A percentile compares a stretch with the other conserved stretches of the same genome.
phyloP scores from a whole-genome alignment of 2,888 invertebrate species.

The Drosophila mercatorum region DNA sequence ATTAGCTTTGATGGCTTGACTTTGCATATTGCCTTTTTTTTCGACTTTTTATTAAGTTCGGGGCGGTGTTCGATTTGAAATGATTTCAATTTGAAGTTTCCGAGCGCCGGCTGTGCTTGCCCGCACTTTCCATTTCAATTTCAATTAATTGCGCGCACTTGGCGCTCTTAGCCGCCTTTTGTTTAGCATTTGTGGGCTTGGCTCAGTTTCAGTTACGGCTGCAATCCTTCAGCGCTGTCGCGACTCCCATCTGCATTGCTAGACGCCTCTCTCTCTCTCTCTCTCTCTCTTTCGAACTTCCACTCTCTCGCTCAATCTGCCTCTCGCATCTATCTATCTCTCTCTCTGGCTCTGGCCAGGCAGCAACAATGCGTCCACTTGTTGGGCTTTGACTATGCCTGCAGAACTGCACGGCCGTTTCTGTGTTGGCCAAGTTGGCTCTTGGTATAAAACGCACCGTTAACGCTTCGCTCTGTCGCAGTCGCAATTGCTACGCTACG shows the following conservation, averaged over 20 bases:
- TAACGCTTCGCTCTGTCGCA: conserved; percentile 64
- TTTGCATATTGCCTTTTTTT: conserved; percentile 31
- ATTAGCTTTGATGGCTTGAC: conserved; percentile 61
- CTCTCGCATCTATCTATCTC: background rate
- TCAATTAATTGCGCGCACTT: conserved; percentile 74
- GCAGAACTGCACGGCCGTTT: conserved; percentile 55
- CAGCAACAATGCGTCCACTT: conserved; percentile 57
- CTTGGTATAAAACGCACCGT: conserved; percentile 66
- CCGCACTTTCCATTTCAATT: conserved; percentile 71
- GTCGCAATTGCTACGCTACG: conserved; percentile 59
- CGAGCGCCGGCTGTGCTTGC: conserved; percentile 36
- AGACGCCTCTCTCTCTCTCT: background rate
- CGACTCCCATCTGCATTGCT: conserved; percentile 41
- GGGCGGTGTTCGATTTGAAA: conserved; percentile 62
- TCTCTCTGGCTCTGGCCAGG: conserved; percentile 9
- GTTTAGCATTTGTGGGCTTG: conserved; percentile 41
- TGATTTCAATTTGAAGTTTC: conserved; percentile 69
- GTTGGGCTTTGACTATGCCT: conserved; percentile 38
- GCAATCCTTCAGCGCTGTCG: conserved; percentile 43
- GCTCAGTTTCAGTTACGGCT: conserved; percentile 8
- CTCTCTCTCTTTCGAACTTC: background rate
- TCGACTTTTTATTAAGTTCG: conserved; percentile 1
- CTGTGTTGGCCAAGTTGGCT: conserved; percentile 41
- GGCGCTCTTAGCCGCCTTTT: conserved; percentile 38
- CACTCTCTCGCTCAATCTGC: background rate